phyloP scores from a whole-genome alignment of 2,888 invertebrate genomes.

The Morinoia aosen region DNA sequence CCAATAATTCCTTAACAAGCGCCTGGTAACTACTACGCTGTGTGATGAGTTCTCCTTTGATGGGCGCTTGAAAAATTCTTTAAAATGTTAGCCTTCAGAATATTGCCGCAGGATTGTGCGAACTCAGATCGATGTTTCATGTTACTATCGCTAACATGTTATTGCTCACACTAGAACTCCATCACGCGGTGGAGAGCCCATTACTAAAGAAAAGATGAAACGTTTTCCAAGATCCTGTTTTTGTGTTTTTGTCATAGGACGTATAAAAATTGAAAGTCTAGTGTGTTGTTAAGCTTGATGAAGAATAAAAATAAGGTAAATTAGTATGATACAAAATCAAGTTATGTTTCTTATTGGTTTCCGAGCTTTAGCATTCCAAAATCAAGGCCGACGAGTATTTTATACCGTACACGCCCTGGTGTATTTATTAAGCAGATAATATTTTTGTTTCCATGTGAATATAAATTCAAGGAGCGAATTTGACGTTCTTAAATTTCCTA shows the following conservation, averaged over 20 bases:
- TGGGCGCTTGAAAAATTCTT: slow-evolving; percentile 4
- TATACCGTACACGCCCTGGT: too few species aligned
- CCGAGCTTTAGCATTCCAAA: too few species aligned
- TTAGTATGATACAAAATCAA: too few species aligned
- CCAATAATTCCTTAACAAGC: slow-evolving; percentile 32
- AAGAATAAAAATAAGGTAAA: too few species aligned
- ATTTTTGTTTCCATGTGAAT: too few species aligned
- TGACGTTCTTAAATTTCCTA: too few species aligned
- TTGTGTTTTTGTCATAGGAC: background rate
- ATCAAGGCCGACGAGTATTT: too few species aligned
- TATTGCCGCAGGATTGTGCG: background rate
- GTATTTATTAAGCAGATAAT: too few species aligned
- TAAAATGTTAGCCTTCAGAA: slow-evolving; percentile 27
- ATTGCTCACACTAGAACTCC: background rate
- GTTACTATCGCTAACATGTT: background rate
- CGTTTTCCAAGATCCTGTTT: background rate
- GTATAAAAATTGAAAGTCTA: too few species aligned
- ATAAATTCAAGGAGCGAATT: too few species aligned
- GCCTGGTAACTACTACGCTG: slow-evolving; percentile 33
- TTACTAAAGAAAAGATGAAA: background rate
- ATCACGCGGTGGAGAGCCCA: background rate
- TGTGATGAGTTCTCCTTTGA: slow-evolving; percentile 46
- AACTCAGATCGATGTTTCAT: background rate
- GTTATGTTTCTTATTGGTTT: too few species aligned
- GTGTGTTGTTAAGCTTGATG: too few species aligned